These are phyloP conservation scores for Hyla sarda DNA, from an alignment of 2,113 vertebrate species.

Conservation along the genomic window DNA sequence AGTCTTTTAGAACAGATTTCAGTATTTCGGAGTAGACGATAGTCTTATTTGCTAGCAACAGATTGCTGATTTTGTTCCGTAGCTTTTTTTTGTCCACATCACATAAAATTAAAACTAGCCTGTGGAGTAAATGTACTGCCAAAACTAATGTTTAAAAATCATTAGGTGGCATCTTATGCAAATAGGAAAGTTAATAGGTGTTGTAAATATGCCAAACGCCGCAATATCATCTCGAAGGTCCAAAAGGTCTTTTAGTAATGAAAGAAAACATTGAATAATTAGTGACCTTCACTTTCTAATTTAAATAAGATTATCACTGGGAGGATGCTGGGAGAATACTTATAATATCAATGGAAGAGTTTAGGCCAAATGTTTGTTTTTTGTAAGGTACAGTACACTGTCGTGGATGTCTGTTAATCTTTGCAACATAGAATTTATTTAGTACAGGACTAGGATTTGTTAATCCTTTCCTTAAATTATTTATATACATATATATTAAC, in stretches of 20 bases:
- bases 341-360: neutral
- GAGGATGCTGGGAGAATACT: neutral
- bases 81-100: neutral
- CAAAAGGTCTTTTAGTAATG: constrained; percentile 5
- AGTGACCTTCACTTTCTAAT: constrained; percentile 11
- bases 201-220: constrained; percentile 21
- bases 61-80: neutral
- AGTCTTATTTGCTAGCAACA: neutral
- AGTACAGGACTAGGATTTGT: too few relatives aligned
- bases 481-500: too few relatives aligned
- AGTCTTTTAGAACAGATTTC: too few relatives aligned
- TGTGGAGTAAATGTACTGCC: neutral
- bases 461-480: too few relatives aligned
- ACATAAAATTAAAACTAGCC: neutral
- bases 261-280: constrained; percentile 15
- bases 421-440: too few relatives aligned
- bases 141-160: constrained; percentile 20
- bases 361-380: neutral
- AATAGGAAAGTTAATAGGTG: constrained; percentile 4
- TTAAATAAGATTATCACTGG: neutral
- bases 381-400: neutral
- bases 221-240: neutral
- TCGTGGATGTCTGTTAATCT: neutral
- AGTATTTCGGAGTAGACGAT: too few relatives aligned
- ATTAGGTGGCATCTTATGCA: constrained; percentile 29